Evolutionary conservation across 1,140 invertebrate genomes (phyloP), one percentile per base, ranked within the genome.

Genomic region (Nasonia longicornis): DNA sequence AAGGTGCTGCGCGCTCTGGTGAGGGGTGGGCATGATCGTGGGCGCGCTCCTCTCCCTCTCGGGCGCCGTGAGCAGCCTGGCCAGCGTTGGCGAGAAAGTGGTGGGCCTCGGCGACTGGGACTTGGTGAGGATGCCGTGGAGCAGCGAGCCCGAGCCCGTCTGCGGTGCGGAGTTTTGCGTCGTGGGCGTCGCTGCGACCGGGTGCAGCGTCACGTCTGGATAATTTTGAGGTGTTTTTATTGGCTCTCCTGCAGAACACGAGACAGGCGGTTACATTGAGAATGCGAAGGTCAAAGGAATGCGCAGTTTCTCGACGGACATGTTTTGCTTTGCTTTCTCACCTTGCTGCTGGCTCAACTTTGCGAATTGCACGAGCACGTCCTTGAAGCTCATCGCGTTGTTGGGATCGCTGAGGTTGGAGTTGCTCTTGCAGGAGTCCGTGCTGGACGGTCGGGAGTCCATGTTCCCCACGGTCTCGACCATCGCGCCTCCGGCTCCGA

Each of bases 321-420:
- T 4, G 26, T 26, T 26, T 26, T 1, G 26, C 26, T 26, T 26
- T 26, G 26, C 26, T 26, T 26, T 26, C 35, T 79, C 86, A 89
- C 91, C 92, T 86, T 92, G 91, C 72, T 90, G 90, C 83, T 93
- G 92, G 83, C 89, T 92, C 71, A 93, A 89, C 88, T 94, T 95
- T 2, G 95, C 94, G 86, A 95, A 95, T 86, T 95, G 94, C 4
- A 95, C 92, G n/a, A 96, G 90, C 26, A 95, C 94, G 84, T 96
- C 95, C 86, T 95, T 95, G 86, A 95, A 96, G 80, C 93, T 94
- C 80, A 91, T 87, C 22, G 88, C 84, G 86, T 87, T 89, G 81
- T 88, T 87, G 45, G 84, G 86, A 83, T 89, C 89, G 58, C 67
- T 86, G 42, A 86, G 71, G 66, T 89, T 90, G 31, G 89, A 85